phyloP scores from a whole-genome alignment of 92 coral and sea anemone species.

The Paragorgia papillata region DNA sequence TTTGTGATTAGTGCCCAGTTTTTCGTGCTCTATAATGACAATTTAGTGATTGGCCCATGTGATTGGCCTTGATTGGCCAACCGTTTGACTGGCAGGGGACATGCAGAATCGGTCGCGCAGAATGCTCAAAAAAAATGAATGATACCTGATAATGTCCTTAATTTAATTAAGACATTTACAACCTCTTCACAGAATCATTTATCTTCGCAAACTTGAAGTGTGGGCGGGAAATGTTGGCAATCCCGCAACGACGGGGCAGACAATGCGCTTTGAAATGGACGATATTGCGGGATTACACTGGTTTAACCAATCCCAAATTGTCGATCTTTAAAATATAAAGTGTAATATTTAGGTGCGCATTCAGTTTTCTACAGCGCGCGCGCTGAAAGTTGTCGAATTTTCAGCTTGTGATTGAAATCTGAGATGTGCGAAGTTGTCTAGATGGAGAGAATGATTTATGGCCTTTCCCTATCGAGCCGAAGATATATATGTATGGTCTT shows the following conservation, averaged over 20 bases:
- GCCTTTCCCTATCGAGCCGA: not conserved
- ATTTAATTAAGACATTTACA: not conserved
- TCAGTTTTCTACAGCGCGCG: not conserved
- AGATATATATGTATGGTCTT: not conserved
- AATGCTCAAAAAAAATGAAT: too few species aligned
- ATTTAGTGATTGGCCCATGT: too few species aligned
- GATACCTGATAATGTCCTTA: too few species aligned
- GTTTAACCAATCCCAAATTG: too few species aligned
- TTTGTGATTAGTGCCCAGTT: not conserved
- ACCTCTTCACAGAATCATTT: constrained; percentile 17
- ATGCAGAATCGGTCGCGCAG: too few species aligned
- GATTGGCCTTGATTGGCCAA: too few species aligned
- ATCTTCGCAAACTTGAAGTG: constrained; percentile 12
- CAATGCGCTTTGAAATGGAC: not conserved
- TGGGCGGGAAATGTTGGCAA: constrained; percentile 45
- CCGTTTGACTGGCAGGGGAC: too few species aligned
- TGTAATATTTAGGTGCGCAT: not conserved
- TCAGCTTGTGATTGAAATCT: constrained; percentile 14
- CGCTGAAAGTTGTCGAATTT: not conserved
- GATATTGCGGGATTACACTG: too few species aligned
- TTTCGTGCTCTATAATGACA: not conserved
- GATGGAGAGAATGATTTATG: constrained; percentile 31
- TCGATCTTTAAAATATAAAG: too few species aligned
- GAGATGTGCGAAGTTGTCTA: constrained; percentile 1
- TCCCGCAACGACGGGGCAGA: not conserved